Evolutionary conservation across 2,113 vertebrate species (phyloP), one percentile per base, ranked within the genome.

Genomic region (Solea senegalensis): DNA sequence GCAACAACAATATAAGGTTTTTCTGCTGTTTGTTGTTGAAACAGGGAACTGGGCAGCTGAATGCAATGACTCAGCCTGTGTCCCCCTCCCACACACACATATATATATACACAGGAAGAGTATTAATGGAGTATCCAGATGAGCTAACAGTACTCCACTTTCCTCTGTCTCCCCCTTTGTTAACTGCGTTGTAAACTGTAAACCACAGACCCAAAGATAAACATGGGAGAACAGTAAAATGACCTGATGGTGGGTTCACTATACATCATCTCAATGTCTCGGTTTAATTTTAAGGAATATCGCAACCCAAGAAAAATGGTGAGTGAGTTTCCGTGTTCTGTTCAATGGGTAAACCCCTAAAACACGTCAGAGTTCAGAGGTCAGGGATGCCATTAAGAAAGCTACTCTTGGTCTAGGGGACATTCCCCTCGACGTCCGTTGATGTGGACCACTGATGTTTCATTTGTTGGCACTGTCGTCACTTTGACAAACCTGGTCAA

Each of bases 71-170:
- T 87, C 76, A 82, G 86, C 63, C 51, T 50, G 41, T 67, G 53
- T 65, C 48, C 65, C 16, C 40, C 55, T 16, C 5, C 51, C 56
- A 74, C 44, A 69, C n/a, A 55, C 14, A 28, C 9, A 21, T 9
- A 49, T 49, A 54, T 49, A 54, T 12, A 69, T 3, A 76, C 28
- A 69, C 12, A 45, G 10, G 16, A 4, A 21, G 9, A 13, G 26
- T 61, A 53, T 73, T 83, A 71, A 88, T 85, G 77, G 56, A 71
- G 74, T 69, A 79, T 81, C 79, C 81, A 85, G 82, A 80, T 83
- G 80, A 88, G 60, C 72, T 64, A 72, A 74, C 51, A 40, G 40
- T 9, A 16, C 71, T 84, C 67, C 59, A 10, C 58, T 39, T 74
- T 62, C 65, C 67, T 56, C 7, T 12, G 10, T 14, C 57, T 79